Evolutionary conservation across 2,888 invertebrate genomes (phyloP), one percentile per base, ranked within the genome.

Genomic region (Plutella xylostella): DNA sequence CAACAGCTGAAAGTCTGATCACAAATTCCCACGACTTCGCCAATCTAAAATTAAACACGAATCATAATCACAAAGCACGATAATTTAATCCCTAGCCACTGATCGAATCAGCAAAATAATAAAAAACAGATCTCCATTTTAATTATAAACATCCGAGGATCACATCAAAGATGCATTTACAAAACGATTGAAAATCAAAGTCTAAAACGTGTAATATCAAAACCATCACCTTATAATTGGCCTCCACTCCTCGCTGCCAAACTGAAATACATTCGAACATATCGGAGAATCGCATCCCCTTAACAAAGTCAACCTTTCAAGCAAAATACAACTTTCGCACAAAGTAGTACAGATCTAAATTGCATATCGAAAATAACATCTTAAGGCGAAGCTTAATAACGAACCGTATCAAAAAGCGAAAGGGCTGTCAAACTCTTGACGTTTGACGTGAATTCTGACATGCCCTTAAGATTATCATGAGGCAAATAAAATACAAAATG

Each of bases 381-480:
- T n/a, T 28, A 28, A 28, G 28, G 9, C 7, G 28, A 28, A 28
- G 6, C 79, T 79, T 80, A 79, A 82, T 79, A 76, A 71, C 68
- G 69, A 53, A 68, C 67, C 58, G 68, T 77, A 82, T 78, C 78
- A 78, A 65, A n/a, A 76, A 76, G 77, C 78, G 72, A 74, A 47
- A 72, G 73, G 68, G 71, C 79, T 57, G 74, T 82, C 79, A 73
- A 61, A 59, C 73, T 78, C 78, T 80, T 83, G 83, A 82, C 79
- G 82, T 82, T 82, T 82, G 83, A 83, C 75, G 80, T 72, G 68
- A 64, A 69, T 69, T 75, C 80, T 76, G 82, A 80, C 82, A 65
- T 70, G 65, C 70, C 69, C 68, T 64, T 68, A 64, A 59, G 57
- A 50, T 54, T 54, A 50, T 54, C 64, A 65, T 54, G 74, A 72